These are phyloP conservation scores for Hydriomena furcata DNA, from an alignment of 2,888 invertebrate genomes.

Conservation along the genomic window DNA sequence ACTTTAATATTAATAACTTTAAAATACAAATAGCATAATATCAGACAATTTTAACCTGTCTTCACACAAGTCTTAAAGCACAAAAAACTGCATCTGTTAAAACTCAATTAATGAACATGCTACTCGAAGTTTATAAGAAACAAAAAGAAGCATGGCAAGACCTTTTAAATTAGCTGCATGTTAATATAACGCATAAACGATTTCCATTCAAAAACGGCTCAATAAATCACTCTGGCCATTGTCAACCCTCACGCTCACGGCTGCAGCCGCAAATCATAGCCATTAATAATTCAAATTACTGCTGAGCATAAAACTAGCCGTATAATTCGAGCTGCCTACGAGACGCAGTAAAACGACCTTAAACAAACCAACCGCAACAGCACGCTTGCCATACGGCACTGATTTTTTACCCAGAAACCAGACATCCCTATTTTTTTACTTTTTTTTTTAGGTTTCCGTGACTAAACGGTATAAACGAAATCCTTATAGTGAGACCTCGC, in stretches of 20 bases:
- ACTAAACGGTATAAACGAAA: no score
- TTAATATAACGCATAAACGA: constrained; percentile 30
- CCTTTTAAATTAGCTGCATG: constrained; percentile 14
- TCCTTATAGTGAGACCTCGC: no score
- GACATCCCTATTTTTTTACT: constrained; percentile 39
- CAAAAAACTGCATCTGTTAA: no score
- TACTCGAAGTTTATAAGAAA: neutral
- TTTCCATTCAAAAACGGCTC: constrained; percentile 30
- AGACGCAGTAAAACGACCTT: constrained; percentile 50
- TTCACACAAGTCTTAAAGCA: no score
- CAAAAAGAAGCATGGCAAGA: constrained; percentile 6
- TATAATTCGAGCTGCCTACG: constrained; percentile 34
- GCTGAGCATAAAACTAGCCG: constrained; percentile 36
- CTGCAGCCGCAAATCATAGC: constrained; percentile 35
- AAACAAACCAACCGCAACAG: constrained; percentile 59
- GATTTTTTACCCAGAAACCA: constrained; percentile 54
- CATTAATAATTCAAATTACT: constrained; percentile 39
- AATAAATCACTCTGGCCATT: constrained; percentile 35
- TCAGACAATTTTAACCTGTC: no score
- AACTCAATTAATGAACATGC: no score
- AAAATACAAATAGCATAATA: no score
- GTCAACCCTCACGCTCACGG: constrained; percentile 35
- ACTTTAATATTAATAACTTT: no score
- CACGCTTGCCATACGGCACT: constrained; percentile 60
- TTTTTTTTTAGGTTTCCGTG: no score